A percentile compares a stretch with the other conserved stretches of the same genome.
These are phyloP conservation scores for Neotragus pygmaeus DNA, from an alignment of 2,113 vertebrate genomes.

Conservation along the genomic window DNA sequence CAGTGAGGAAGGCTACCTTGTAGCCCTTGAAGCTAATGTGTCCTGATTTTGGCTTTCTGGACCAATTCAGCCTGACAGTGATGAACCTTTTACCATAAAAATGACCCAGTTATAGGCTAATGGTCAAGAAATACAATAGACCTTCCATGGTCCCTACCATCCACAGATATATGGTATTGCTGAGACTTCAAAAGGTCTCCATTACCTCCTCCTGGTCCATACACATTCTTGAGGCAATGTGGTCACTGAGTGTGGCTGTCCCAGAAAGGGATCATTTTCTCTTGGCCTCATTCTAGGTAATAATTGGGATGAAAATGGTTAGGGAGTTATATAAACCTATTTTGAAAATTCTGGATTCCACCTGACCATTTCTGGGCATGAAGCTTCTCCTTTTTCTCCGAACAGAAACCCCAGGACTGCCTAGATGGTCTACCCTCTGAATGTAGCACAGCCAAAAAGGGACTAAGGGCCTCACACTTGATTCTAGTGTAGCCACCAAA, in stretches of 20 bases:
- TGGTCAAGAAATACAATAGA: not conserved
- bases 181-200: not conserved
- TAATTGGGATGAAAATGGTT: not conserved
- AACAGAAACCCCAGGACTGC: not conserved
- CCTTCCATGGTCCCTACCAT: not conserved
- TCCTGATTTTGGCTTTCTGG: not conserved
- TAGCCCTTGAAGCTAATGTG: not conserved
- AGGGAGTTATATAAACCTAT: not conserved
- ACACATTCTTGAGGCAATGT: not conserved
- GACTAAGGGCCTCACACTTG: not conserved
- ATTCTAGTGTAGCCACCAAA: not conserved
- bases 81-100: not conserved
- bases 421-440: not conserved
- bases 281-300: not conserved
- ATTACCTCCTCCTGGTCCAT: not conserved
- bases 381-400: not conserved
- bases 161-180: not conserved
- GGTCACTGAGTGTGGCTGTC: not conserved
- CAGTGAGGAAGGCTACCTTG: not conserved
- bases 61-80: not conserved
- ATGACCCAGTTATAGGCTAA: not conserved
- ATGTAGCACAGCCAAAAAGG: not conserved
- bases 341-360: slow-evolving; percentile 18
- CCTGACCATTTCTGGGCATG: not conserved
- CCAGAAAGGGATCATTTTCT: not conserved